Conservation (phyloP, 2,888 invertebrate genomes). For the Ptychoptera albimana region DNA sequence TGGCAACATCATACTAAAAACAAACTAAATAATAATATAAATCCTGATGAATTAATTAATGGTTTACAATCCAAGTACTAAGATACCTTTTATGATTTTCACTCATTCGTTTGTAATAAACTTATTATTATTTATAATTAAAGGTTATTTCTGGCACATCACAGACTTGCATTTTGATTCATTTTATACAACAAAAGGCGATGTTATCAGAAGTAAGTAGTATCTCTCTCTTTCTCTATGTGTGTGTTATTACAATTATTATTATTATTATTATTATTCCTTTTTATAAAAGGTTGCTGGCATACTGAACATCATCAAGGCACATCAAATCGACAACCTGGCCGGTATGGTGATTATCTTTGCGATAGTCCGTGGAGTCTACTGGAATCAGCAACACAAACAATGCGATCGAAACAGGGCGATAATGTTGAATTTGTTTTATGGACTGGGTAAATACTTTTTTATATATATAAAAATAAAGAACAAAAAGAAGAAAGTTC, state of each 20-base stretch:
- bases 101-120: not conserved
- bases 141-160: constrained; percentile 93
- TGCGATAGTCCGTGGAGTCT: constrained; percentile 84
- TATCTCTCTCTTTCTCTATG: not conserved
- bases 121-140: constrained; percentile 28
- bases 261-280: not conserved
- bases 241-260: not conserved
- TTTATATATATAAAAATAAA: too few species aligned
- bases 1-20: too few species aligned
- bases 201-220: constrained; percentile 57
- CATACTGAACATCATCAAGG: constrained; percentile 41
- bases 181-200: constrained; percentile 60
- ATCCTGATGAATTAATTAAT: too few species aligned
- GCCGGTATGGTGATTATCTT: constrained; percentile 60
- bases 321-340: constrained; percentile 43
- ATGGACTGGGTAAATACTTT: constrained; percentile 75
- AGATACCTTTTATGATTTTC: too few species aligned
- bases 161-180: constrained; percentile 86
- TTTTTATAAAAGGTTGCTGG: constrained; percentile 37
- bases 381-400: constrained; percentile 71
- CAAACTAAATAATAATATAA: too few species aligned
- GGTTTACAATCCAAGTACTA: too few species aligned
- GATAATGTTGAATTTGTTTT: constrained; percentile 85
- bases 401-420: constrained; percentile 70
- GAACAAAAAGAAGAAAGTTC: too few species aligned